phyloP scores from a whole-genome alignment of 2,888 invertebrate species.

The Sphaerophoria rueppellii region DNA sequence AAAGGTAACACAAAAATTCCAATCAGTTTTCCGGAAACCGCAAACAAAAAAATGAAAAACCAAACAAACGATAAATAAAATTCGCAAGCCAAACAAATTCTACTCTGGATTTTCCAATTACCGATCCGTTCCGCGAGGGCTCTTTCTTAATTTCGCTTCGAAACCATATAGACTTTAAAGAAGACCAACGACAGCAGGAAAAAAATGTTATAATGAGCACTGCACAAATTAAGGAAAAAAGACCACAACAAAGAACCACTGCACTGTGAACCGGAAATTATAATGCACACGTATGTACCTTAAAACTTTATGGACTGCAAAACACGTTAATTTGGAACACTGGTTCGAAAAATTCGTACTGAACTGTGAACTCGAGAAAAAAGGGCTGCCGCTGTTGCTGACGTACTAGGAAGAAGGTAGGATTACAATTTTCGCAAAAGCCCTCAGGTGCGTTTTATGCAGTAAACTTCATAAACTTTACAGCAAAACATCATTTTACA shows the following conservation, averaged over 20 bases:
- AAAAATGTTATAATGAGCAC: conserved; percentile 24
- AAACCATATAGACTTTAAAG: conserved; percentile 34
- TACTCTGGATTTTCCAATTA: conserved; percentile 37
- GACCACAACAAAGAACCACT: conserved; percentile 26
- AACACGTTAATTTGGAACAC: conserved; percentile 37
- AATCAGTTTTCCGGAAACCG: conserved; percentile 35
- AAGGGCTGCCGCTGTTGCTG: conserved; percentile 34
- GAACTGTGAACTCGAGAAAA: background rate
- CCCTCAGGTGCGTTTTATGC: conserved; percentile 1
- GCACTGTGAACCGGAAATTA: conserved; percentile 61
- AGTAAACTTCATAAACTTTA: background rate
- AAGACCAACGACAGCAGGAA: background rate
- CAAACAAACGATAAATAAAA: conserved; percentile 29
- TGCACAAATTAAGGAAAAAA: conserved; percentile 39
- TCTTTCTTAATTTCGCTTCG: conserved; percentile 23
- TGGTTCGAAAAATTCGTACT: background rate
- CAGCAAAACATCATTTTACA: background rate
- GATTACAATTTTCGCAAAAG: conserved; percentile 11
- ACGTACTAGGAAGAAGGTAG: background rate
- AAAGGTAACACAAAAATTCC: conserved; percentile 6
- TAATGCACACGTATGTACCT: conserved; percentile 40
- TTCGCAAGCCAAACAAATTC: conserved; percentile 17
- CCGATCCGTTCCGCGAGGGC: conserved; percentile 34
- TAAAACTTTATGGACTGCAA: conserved; percentile 29
- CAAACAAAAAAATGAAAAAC: conserved; percentile 15